Evolutionary conservation across 2,888 invertebrate species (phyloP).

Genomic region (Drosophila emarginata): DNA sequence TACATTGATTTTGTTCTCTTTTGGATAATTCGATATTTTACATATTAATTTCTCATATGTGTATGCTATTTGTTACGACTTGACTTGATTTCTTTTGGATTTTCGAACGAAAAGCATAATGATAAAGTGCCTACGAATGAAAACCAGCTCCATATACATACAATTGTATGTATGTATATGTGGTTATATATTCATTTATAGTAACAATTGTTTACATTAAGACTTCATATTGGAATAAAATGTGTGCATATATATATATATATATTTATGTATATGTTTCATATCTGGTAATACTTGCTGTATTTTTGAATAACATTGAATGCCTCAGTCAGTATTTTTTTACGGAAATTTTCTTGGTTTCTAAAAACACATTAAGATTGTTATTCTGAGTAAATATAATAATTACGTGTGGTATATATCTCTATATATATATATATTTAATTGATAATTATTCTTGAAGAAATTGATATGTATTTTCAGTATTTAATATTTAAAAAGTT

Average conservation of each 20-base stretch:
- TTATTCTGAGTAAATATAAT: constrained; percentile 26
- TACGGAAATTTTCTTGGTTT: constrained; percentile 34
- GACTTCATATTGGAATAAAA: constrained; percentile 41
- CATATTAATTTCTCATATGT: not conserved
- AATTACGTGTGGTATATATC: constrained; percentile 26
- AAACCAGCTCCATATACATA: not conserved
- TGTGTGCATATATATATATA: not conserved
- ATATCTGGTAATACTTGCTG: constrained; percentile 37
- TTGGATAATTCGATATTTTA: too few relatives aligned
- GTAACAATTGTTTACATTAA: constrained; percentile 33
- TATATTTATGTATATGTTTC: constrained; percentile 39
- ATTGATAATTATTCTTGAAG: constrained; percentile 37
- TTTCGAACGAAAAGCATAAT: constrained; percentile 3
- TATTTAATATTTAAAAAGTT: constrained; percentile 37
- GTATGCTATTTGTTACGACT: not conserved
- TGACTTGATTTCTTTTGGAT: not conserved
- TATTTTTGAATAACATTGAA: constrained; percentile 66
- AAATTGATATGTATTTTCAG: constrained; percentile 63
- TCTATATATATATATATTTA: constrained; percentile 18
- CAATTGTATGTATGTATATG: too few relatives aligned
- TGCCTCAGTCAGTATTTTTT: constrained; percentile 78
- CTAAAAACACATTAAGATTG: constrained; percentile 53
- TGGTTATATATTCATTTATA: not conserved
- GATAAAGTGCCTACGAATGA: not conserved
- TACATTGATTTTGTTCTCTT: constrained; percentile 45